Percentiles rank a stretch among this genome's conserved stretches.
phyloP scores from a whole-genome alignment of 2,113 vertebrate species.

The Pelvicachromis taeniatus region DNA sequence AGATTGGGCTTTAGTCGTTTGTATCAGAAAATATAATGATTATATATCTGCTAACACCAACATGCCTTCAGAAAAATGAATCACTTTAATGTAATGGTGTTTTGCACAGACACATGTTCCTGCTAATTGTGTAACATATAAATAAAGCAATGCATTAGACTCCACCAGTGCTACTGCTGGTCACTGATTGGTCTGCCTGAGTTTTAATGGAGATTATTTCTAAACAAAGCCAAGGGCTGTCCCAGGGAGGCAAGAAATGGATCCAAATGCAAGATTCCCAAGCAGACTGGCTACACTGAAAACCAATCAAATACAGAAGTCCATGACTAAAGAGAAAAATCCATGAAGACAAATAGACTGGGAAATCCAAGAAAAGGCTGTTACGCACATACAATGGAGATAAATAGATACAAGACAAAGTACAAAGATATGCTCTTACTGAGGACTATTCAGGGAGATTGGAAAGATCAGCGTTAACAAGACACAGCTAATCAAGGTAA shows the following conservation, averaged over 20 bases:
- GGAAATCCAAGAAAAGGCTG: not conserved
- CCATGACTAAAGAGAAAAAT: not conserved
- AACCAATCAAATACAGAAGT: accelerated
- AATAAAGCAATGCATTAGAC: not conserved
- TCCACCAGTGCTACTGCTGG: not conserved
- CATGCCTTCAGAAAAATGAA: not conserved
- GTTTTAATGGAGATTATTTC: not conserved
- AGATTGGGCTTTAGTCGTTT: not conserved
- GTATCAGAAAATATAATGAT: not conserved
- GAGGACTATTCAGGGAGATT: not conserved
- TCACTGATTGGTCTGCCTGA: not conserved
- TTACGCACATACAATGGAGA: accelerated
- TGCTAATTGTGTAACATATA: not conserved
- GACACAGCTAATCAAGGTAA: not conserved
- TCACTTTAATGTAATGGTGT: not conserved
- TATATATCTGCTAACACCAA: not conserved
- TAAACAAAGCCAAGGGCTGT: not conserved
- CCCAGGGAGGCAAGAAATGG: not conserved
- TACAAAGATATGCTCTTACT: not conserved
- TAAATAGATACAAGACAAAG: not conserved
- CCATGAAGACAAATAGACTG: accelerated
- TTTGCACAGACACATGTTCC: not conserved
- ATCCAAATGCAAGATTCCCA: not conserved
- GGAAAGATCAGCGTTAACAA: not conserved
- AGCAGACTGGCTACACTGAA: not conserved